phyloP scores from a whole-genome alignment of 2,888 invertebrate genomes.

The Drosophila koepferae region DNA sequence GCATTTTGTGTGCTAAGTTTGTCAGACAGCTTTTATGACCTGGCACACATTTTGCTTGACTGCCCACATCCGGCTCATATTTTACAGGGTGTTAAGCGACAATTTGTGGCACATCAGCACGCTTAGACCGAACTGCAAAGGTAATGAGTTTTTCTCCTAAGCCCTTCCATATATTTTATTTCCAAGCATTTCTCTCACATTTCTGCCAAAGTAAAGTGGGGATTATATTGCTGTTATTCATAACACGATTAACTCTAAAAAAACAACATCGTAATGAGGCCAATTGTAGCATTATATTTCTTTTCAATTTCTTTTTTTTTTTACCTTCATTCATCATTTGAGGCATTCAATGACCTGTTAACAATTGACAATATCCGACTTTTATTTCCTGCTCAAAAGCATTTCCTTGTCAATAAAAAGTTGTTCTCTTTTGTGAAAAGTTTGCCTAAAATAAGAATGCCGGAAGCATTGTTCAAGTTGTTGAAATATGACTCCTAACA shows the following conservation, averaged over 20 bases:
- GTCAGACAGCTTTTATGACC: conserved; percentile 63
- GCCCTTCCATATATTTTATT: conserved; percentile 30
- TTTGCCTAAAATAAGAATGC: conserved; percentile 7
- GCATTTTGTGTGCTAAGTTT: conserved; percentile 47
- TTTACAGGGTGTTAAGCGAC: conserved; percentile 75
- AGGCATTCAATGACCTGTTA: conserved; percentile 26
- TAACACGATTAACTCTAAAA: conserved; percentile 19
- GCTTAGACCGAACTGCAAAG: conserved; percentile 46
- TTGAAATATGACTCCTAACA: conserved; percentile 2
- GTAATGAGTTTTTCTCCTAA: conserved; percentile 53
- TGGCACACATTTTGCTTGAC: conserved; percentile 41
- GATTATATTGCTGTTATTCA: conserved; percentile 22
- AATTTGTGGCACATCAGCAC: conserved; percentile 66
- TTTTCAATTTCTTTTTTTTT: conserved; percentile 1
- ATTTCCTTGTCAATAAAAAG: conserved; percentile 61
- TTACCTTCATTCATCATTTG: neutral
- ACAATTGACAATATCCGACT: conserved; percentile 61
- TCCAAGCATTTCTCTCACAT: conserved; percentile 16
- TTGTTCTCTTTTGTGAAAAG: conserved; percentile 15
- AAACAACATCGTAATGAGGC: neutral
- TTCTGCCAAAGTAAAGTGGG: conserved; percentile 4
- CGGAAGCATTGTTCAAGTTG: neutral
- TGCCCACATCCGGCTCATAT: conserved; percentile 57
- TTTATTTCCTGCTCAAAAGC: conserved; percentile 48
- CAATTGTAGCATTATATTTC: conserved; percentile 14